Evolutionary conservation across 2,797 vertebrate genomes (phyloP).

Genomic region (Chiroxiphia lanceolata): DNA sequence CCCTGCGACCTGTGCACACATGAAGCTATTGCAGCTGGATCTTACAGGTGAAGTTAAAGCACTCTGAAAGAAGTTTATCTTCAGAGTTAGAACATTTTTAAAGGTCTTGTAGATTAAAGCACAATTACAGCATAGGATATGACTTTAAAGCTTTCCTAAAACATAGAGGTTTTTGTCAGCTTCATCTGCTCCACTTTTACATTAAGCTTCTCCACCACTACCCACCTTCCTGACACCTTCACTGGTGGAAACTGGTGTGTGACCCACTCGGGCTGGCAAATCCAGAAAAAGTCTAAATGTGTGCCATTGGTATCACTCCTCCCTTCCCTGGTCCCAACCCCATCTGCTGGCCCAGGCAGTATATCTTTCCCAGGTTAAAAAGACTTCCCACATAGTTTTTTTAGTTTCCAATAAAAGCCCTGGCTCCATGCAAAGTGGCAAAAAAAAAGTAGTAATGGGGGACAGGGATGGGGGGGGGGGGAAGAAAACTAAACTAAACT

Average conservation of each 20-base stretch:
- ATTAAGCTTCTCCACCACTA: not conserved
- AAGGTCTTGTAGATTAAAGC: not conserved
- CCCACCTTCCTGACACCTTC: not conserved
- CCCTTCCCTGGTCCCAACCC: not conserved
- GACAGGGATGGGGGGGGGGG: fast-evolving
- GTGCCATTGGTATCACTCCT: fast-evolving
- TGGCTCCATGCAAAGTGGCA: not conserved
- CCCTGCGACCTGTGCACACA: fast-evolving
- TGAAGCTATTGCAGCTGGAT: not conserved
- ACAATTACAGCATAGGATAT: not conserved
- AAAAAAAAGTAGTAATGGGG: not conserved
- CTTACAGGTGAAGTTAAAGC: not conserved
- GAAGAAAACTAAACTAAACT: too few relatives aligned
- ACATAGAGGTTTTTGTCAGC: not conserved
- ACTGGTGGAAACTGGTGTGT: not conserved
- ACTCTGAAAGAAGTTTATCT: not conserved
- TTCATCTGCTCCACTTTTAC: not conserved
- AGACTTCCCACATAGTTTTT: not conserved
- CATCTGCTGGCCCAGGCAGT: not conserved
- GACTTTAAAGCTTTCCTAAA: not conserved
- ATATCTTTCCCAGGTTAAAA: not conserved
- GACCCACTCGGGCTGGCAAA: not conserved
- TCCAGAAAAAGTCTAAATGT: not conserved
- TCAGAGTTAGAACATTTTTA: not conserved
- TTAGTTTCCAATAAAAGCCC: not conserved